phyloP scores from a whole-genome alignment of 2,113 vertebrate species.

The Rhipidura dahli region DNA sequence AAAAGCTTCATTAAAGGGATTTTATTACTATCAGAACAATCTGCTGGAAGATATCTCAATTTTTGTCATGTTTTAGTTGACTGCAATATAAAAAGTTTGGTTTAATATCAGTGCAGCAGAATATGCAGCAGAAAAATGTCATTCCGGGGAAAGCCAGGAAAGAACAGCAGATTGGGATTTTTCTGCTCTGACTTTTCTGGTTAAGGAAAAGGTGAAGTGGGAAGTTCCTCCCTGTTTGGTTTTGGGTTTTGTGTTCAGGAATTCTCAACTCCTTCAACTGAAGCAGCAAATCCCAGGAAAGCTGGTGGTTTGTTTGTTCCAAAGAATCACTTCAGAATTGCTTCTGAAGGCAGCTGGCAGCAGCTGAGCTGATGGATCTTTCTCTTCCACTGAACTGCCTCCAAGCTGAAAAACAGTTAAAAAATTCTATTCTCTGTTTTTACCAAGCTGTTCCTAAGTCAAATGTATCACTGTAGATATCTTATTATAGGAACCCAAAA shows the following conservation, averaged over 20 bases:
- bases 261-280: neutral
- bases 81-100: neutral
- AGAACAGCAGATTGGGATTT: neutral
- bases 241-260: neutral
- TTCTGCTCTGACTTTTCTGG: neutral
- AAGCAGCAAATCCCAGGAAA: neutral
- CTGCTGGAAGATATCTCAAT: neutral
- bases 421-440: neutral
- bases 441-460: neutral
- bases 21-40: neutral
- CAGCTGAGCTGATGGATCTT: neutral
- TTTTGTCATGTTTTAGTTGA: neutral
- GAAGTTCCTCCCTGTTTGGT: neutral
- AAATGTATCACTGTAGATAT: neutral
- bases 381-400: neutral
- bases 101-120: neutral
- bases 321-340: neutral
- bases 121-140: neutral
- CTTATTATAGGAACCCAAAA: neutral
- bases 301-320: neutral
- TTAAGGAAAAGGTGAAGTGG: neutral
- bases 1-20: neutral
- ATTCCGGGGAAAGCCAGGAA: neutral
- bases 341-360: neutral
- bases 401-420: neutral